Conservation (phyloP, 2,113 vertebrate genomes). For the Tragelaphus buxtoni region DNA sequence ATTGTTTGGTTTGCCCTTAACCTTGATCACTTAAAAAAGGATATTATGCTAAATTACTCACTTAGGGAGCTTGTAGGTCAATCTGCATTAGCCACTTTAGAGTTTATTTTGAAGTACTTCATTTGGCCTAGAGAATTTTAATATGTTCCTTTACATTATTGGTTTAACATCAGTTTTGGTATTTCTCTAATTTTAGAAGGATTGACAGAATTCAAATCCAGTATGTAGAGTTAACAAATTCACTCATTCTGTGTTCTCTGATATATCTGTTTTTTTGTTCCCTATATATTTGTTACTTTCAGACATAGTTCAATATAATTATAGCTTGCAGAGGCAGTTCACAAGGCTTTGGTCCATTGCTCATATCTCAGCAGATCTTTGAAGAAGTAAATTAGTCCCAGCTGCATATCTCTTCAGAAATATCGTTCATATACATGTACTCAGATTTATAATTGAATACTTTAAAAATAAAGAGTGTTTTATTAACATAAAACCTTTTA, state of each 20-base stretch:
- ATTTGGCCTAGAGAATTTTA: not conserved
- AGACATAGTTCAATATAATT: not conserved
- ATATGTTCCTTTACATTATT: not conserved
- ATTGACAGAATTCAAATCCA: not conserved
- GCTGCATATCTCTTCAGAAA: not conserved
- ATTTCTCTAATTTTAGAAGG: not conserved
- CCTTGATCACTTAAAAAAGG: not conserved
- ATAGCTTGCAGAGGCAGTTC: not conserved
- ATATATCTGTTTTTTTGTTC: not conserved
- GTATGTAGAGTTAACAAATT: not conserved
- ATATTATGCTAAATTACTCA: not conserved
- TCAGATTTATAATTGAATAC: not conserved
- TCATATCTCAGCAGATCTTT: not conserved
- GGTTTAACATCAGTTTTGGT: not conserved
- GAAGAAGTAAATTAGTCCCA: constrained; percentile 15
- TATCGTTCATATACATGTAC: not conserved
- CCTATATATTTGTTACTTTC: not conserved
- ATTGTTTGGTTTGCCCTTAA: not conserved
- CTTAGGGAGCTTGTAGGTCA: not conserved
- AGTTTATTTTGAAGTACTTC: not conserved
- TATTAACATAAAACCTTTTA: not conserved
- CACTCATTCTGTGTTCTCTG: not conserved
- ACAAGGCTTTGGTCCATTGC: not conserved
- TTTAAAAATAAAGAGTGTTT: not conserved
- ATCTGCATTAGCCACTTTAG: not conserved